Evolutionary conservation across 2,797 vertebrate genomes (phyloP), one percentile per base, ranked within the genome.

Genomic region (Poeciliopsis infans): DNA sequence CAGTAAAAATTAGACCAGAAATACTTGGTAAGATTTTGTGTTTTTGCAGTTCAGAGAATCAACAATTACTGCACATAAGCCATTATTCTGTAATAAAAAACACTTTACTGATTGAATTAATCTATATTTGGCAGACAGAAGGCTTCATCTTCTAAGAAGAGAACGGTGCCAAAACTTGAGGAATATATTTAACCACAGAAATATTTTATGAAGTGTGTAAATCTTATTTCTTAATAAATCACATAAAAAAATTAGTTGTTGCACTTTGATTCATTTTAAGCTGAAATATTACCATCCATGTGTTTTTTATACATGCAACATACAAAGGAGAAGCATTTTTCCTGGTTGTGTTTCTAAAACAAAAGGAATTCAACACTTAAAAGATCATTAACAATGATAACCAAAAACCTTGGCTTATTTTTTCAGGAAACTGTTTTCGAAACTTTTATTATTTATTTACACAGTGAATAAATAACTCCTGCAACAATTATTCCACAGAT

Each of bases 221-320:
- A 64, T 16, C 41, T 55, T 36, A 71, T 86, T 86, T 89, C 72
- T 79, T 70, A 89, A 88, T 92, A 88, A 91, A 90, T 45, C 5
- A 2, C 36, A n/a, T 6, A 25, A 69, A 12, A 70, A 70, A 46
- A 45, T 6, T 16, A 25, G 6, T 70, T 5, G 12, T 45, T 45
- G 23, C 7, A n/a, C 41, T 70, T 45, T 45, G 25, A 31, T 61
- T 61, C 33, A 28, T 61, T 61, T 61, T 28, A 61, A 61, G 28
- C 28, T 61, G 28, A 61, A 28, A 61, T 12, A 61, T 61, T 28
- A 31, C 5, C 13, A n/a, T 59, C 12, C 55, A 31, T 6, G 49
- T 8, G 49, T 20, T 23, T 51, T 49, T 51, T 23, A 46, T 47
- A 12, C 15, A 46, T 46, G 1, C 13, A 46, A 23, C 49, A 51